Evolutionary conservation across 1,140 invertebrate genomes (phyloP).

Genomic region (Plodia interpunctella): DNA sequence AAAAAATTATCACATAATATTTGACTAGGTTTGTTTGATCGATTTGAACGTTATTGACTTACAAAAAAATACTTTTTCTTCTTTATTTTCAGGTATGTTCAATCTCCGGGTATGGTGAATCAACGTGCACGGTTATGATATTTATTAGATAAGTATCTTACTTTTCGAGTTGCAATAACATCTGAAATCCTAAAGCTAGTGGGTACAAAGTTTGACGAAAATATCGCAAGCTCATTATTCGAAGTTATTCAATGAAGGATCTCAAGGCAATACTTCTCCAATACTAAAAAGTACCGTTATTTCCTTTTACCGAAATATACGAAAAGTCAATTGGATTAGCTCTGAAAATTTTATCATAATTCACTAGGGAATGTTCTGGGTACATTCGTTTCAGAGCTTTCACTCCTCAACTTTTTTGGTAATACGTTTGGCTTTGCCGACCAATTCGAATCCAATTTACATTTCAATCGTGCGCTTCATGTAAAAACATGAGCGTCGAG

Average conservation of each 20-base stretch:
- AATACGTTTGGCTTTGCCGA: slow-evolving; percentile 48
- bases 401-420: slow-evolving; percentile 38
- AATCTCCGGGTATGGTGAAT: no score
- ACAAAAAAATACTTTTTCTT: no score
- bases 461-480: slow-evolving; percentile 62
- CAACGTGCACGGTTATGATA: no score
- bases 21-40: no score
- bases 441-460: slow-evolving; percentile 62
- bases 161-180: no score
- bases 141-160: no score
- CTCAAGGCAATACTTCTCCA: neutral
- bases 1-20: no score
- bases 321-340: neutral
- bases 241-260: neutral
- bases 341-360: neutral
- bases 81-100: no score
- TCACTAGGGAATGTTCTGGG: neutral
- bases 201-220: neutral
- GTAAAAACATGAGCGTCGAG: slow-evolving; percentile 56
- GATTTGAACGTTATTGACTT: no score
- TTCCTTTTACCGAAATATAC: neutral
- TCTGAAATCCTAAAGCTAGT: no score
- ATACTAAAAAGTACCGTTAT: neutral
- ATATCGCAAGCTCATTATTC: neutral
- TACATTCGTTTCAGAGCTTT: slow-evolving; percentile 12